Percentiles rank a stretch among this genome's conserved stretches.
phyloP scores from a whole-genome alignment of 1,140 invertebrate genomes.

The Wiebesia pumilae region DNA sequence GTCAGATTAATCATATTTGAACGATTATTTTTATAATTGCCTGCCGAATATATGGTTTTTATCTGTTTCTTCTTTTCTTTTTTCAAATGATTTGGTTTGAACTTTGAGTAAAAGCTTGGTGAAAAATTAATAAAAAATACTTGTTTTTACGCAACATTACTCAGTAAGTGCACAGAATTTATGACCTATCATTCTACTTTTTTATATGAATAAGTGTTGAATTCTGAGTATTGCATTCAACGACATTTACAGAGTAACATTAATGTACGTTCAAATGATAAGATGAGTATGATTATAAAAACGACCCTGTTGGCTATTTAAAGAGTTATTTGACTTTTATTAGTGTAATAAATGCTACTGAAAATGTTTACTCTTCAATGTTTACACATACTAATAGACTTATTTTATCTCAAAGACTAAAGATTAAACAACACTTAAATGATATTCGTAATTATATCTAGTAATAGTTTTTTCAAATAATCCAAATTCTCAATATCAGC shows the following conservation, averaged over 20 bases:
- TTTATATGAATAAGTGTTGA: background rate
- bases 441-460: too few relatives aligned
- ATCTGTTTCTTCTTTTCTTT: background rate
- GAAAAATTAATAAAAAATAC: background rate
- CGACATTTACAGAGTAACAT: background rate
- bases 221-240: background rate
- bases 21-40: conserved; percentile 22
- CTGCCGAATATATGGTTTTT: background rate
- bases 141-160: background rate
- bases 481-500: too few relatives aligned
- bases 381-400: background rate
- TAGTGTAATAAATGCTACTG: background rate
- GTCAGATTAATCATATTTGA: conserved; percentile 34
- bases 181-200: background rate
- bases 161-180: background rate
- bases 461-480: too few relatives aligned
- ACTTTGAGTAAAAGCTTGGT: background rate
- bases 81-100: background rate
- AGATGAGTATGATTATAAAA: background rate
- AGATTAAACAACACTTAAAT: background rate
- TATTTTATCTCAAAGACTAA: background rate
- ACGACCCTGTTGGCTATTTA: background rate
- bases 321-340: conserved; percentile 6
- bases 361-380: background rate
- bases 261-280: background rate